Percentiles rank a stretch among this genome's conserved stretches.
Evolutionary conservation across 2,888 invertebrate genomes (phyloP).

Genomic region (Brachyptera putata): DNA sequence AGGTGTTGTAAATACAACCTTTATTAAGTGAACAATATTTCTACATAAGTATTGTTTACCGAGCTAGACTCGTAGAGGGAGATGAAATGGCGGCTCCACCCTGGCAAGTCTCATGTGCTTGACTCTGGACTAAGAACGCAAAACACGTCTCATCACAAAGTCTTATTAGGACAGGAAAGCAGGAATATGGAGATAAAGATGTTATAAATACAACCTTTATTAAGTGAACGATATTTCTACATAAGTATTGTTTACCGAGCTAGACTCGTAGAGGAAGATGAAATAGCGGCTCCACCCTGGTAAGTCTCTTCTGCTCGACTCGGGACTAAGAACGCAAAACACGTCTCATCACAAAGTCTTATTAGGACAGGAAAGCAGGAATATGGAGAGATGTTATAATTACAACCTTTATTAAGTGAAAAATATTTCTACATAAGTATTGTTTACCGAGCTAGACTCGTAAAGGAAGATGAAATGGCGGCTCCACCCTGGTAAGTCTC

Average conservation of each 20-base stretch:
- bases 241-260: too few relatives aligned
- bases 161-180: too few relatives aligned
- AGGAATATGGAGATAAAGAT: too few relatives aligned
- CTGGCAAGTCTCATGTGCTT: slow-evolving; percentile 3
- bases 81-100: slow-evolving; percentile 12
- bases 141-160: too few relatives aligned
- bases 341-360: too few relatives aligned
- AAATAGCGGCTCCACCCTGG: slow-evolving; percentile 16
- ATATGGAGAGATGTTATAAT: background rate
- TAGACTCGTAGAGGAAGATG: slow-evolving; percentile 1
- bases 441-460: too few relatives aligned
- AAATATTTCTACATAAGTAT: background rate
- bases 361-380: too few relatives aligned
- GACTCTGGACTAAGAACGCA: slow-evolving; percentile 13
- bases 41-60: too few relatives aligned
- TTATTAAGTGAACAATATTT: background rate
- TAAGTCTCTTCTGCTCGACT: background rate
- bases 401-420: background rate
- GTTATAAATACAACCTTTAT: background rate
- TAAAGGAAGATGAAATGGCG: slow-evolving; percentile 7
- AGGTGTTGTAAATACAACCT: background rate
- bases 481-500: slow-evolving; percentile 12
- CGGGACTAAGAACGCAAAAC: slow-evolving; percentile 14
- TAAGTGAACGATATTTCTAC: background rate
- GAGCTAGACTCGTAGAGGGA: too few relatives aligned